phyloP scores from a whole-genome alignment of 2,113 vertebrate species.

The Podilymbus podiceps region DNA sequence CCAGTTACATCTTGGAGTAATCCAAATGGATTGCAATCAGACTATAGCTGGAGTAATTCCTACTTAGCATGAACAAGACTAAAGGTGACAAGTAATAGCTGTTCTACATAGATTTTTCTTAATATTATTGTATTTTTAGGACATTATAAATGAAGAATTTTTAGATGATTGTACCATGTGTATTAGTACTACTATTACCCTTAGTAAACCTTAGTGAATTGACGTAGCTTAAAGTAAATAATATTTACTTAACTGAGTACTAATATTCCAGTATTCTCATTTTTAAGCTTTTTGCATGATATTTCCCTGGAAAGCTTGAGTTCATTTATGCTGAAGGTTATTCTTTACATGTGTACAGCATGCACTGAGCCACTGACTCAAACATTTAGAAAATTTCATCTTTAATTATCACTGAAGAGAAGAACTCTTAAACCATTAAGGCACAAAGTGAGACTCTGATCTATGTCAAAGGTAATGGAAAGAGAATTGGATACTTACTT shows the following conservation, averaged over 20 bases:
- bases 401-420: not conserved
- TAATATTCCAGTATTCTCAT: not conserved
- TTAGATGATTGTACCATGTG: not conserved
- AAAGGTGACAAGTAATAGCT: not conserved
- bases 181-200: not conserved
- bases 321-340: not conserved
- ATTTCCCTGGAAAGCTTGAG: not conserved
- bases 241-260: not conserved
- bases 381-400: not conserved
- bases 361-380: not conserved
- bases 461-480: not conserved
- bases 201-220: not conserved
- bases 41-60: not conserved
- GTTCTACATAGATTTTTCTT: not conserved
- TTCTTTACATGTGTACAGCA: not conserved
- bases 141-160: not conserved
- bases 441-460: not conserved
- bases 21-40: not conserved
- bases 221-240: not conserved
- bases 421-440: not conserved
- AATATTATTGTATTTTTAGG: not conserved
- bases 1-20: not conserved
- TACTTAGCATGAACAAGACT: not conserved
- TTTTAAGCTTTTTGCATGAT: not conserved
- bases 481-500: not conserved